A percentile compares a stretch with the other conserved stretches of the same genome.
Conservation (phyloP, 2,113 vertebrate species). For the Seriola quinqueradiata region DNA sequence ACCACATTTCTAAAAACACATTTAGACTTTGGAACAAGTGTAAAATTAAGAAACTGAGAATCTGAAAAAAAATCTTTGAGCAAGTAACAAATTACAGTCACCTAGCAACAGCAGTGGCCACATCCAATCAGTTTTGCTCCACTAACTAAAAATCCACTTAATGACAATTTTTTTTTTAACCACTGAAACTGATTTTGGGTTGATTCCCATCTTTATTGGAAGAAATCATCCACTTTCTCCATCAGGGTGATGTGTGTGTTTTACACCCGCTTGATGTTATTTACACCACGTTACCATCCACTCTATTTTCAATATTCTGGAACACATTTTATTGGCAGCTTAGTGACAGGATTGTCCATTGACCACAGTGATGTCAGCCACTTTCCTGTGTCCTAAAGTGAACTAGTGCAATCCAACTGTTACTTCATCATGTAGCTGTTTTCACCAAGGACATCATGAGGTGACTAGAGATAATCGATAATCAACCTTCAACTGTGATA, state of each 20-base stretch:
- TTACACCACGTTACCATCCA: no score
- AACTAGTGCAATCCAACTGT: not conserved
- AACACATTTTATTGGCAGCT: no score
- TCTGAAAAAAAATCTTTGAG: not conserved
- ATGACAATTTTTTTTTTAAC: not conserved
- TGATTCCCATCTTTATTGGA: not conserved
- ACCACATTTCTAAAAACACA: not conserved
- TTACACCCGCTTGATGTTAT: no score
- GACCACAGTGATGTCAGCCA: not conserved
- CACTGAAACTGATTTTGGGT: not conserved
- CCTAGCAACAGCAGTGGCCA: slow-evolving; percentile 6
- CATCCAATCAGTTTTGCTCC: not conserved
- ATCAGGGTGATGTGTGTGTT: no score
- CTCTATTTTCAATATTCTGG: no score
- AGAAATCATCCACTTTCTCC: not conserved
- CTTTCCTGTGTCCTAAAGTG: not conserved
- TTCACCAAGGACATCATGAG: not conserved
- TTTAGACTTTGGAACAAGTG: not conserved
- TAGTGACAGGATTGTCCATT: no score
- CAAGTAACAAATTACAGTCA: not conserved
- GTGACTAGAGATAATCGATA: not conserved
- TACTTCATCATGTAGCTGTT: not conserved
- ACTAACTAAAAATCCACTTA: not conserved
- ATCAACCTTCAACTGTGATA: not conserved
- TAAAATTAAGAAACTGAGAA: not conserved